Percentiles rank a stretch among this genome's conserved stretches.
These are phyloP conservation scores for Tachystola acroxantha DNA, from an alignment of 2,888 invertebrate species.

Conservation along the genomic window DNA sequence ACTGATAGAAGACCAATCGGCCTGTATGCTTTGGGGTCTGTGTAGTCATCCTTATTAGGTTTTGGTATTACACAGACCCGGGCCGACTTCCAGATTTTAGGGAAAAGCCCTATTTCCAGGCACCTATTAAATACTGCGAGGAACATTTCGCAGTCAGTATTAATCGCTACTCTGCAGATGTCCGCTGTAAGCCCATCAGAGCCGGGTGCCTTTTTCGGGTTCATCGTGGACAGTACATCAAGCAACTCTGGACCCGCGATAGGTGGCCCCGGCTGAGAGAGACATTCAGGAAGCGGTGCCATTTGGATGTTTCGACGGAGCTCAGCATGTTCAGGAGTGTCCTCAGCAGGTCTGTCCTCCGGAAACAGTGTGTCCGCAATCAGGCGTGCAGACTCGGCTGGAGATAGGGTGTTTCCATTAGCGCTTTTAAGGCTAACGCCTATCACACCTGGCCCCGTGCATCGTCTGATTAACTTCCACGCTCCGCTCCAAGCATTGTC, in stretches of 20 bases:
- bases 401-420: neutral
- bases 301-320: neutral
- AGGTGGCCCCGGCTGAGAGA: neutral
- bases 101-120: slow-evolving; percentile 9
- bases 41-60: slow-evolving; percentile 7
- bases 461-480: slow-evolving; percentile 9
- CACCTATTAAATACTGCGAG: slow-evolving; percentile 12
- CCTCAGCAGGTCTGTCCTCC: slow-evolving; percentile 1
- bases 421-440: neutral
- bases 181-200: slow-evolving; percentile 12
- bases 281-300: neutral
- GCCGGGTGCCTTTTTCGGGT: slow-evolving; percentile 13
- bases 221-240: slow-evolving; percentile 3
- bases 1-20: slow-evolving; percentile 14
- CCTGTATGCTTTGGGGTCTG: slow-evolving; percentile 9
- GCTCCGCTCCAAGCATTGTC: slow-evolving; percentile 13
- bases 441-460: slow-evolving; percentile 1
- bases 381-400: slow-evolving; percentile 7
- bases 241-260: slow-evolving; percentile 2
- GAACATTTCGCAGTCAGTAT: neutral
- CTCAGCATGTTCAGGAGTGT: slow-evolving; percentile 3
- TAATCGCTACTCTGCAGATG: slow-evolving; percentile 5
- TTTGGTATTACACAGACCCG: slow-evolving; percentile 8
- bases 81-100: slow-evolving; percentile 12
- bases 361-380: slow-evolving; percentile 13